These are phyloP conservation scores for Xestia c-nigrum DNA, from an alignment of 2,888 invertebrate genomes.

Conservation along the genomic window DNA sequence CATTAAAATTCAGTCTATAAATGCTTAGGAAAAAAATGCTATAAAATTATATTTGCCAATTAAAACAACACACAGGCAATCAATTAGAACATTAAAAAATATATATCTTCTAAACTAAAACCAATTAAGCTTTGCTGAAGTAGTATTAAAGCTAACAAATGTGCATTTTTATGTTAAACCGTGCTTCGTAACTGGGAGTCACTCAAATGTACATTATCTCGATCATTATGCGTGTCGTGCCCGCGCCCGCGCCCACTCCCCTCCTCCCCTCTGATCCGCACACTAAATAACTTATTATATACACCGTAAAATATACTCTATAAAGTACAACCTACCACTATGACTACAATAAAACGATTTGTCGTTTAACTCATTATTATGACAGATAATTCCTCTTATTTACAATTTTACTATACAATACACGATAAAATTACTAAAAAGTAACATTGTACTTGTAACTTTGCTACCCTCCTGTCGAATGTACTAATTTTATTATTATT, in stretches of 20 bases:
- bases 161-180: slow-evolving; percentile 84
- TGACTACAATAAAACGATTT: slow-evolving; percentile 90
- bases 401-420: slow-evolving; percentile 90
- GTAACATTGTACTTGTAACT: slow-evolving; percentile 90
- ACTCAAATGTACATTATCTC: slow-evolving; percentile 61
- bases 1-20: slow-evolving; percentile 79
- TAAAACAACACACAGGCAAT: slow-evolving; percentile 69
- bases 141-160: slow-evolving; percentile 86
- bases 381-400: slow-evolving; percentile 90
- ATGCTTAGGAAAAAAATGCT: slow-evolving; percentile 74
- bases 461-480: slow-evolving; percentile 86
- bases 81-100: slow-evolving; percentile 64
- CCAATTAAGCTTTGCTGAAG: slow-evolving; percentile 81
- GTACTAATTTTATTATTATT: slow-evolving; percentile 82
- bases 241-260: slow-evolving; percentile 21
- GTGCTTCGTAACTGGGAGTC: slow-evolving; percentile 75
- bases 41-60: slow-evolving; percentile 72
- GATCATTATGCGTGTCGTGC: slow-evolving; percentile 35
- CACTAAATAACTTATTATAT: slow-evolving; percentile 84
- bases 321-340: slow-evolving; percentile 87
- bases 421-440: slow-evolving; percentile 86
- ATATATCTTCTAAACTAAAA: slow-evolving; percentile 72
- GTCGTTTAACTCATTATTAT: slow-evolving; percentile 89
- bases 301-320: slow-evolving; percentile 84
- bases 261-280: slow-evolving; percentile 63